Percentiles rank a stretch among this genome's conserved stretches.
phyloP scores from a whole-genome alignment of 2,113 vertebrate genomes.

The Tachuris rubrigastra region DNA sequence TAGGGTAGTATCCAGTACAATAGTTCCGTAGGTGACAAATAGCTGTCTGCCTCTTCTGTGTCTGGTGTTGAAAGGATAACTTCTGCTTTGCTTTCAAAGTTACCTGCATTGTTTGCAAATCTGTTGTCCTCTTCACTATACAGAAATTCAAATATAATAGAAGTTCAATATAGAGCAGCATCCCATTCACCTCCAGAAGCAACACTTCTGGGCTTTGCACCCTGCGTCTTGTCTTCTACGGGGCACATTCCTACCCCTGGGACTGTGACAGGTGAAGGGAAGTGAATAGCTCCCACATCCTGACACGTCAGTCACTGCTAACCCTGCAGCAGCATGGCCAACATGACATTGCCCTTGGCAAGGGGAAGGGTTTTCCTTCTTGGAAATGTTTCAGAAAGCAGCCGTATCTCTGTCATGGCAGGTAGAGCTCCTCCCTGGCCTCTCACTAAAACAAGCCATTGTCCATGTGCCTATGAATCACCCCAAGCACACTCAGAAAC shows the following conservation, averaged over 20 bases:
- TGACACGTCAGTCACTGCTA: neutral
- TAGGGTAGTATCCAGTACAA: neutral
- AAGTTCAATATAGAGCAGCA: neutral
- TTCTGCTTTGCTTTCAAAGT: neutral
- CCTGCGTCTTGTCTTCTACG: neutral
- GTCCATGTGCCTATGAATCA: conserved; percentile 14
- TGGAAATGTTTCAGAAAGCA: conserved; percentile 12
- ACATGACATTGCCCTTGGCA: neutral
- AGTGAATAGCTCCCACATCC: neutral
- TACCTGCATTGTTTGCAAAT: neutral
- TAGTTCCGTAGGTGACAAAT: neutral
- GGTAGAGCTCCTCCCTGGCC: conserved; percentile 34
- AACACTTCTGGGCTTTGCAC: neutral
- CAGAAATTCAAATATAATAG: neutral
- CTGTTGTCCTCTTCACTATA: neutral
- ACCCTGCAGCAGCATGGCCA: neutral
- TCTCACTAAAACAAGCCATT: neutral
- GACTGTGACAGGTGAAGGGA: neutral
- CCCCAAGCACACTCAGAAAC: neutral
- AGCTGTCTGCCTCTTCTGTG: neutral
- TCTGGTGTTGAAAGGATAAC: neutral
- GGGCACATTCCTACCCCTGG: neutral
- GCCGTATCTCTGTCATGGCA: conserved; percentile 17
- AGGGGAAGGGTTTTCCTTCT: conserved; percentile 21
- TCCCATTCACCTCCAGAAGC: neutral